Percentiles rank a stretch among this genome's conserved stretches.
Evolutionary conservation across 2,797 vertebrate species (phyloP).

Genomic region (Bothrops alternatus): DNA sequence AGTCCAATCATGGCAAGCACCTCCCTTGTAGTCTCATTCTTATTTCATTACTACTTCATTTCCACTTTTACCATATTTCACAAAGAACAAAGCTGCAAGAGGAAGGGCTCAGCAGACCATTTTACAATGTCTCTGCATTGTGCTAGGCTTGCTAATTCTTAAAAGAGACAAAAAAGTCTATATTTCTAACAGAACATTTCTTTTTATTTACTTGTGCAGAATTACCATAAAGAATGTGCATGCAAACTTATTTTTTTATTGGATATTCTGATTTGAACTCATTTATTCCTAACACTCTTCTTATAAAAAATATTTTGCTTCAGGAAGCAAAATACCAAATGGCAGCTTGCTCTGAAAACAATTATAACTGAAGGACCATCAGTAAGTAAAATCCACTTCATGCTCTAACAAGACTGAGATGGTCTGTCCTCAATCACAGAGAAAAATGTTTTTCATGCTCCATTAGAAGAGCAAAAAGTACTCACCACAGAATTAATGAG

Average conservation of each 20-base stretch:
- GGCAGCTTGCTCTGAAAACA: constrained; percentile 15
- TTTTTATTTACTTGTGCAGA: background rate
- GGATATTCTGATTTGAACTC: background rate
- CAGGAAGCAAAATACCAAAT: constrained; percentile 7
- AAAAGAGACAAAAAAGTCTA: background rate
- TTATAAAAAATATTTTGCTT: background rate
- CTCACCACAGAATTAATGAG: constrained; percentile 19
- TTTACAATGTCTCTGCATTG: background rate
- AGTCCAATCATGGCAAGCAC: background rate
- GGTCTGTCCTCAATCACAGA: constrained; percentile 6
- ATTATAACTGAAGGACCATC: constrained; percentile 18
- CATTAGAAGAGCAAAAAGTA: constrained; percentile 17
- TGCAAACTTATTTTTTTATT: background rate
- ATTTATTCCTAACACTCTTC: background rate
- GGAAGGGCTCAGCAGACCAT: background rate
- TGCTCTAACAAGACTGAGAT: constrained; percentile 19
- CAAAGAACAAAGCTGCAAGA: background rate
- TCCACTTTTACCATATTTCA: background rate
- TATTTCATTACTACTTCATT: background rate
- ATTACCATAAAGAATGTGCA: background rate
- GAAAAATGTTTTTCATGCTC: constrained; percentile 16
- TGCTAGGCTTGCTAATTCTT: background rate
- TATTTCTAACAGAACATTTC: background rate
- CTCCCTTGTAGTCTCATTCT: background rate
- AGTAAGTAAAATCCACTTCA: constrained; percentile 45